Evolutionary conservation across 2,113 vertebrate genomes (phyloP).

Genomic region (Dasyurus viverrinus): DNA sequence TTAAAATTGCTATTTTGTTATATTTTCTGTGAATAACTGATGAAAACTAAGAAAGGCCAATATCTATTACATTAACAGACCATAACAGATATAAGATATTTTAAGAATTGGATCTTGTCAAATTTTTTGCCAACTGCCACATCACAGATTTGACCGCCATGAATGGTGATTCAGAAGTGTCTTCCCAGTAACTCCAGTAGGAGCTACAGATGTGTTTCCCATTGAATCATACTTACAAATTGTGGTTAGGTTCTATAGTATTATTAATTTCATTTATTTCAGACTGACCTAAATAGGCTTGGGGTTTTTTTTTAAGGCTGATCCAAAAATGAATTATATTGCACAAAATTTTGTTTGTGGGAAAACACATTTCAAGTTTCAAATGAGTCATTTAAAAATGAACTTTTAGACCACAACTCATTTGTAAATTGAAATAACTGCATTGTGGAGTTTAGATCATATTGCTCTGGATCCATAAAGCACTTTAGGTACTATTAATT

Average conservation of each 20-base stretch:
- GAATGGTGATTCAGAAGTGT: not conserved
- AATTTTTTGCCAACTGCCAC: not conserved
- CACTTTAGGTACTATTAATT: not conserved
- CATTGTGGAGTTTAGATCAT: not conserved
- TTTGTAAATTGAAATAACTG: not conserved
- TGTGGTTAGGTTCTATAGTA: not conserved
- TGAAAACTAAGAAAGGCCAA: not conserved
- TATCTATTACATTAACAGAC: not conserved
- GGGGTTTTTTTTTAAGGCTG: not conserved
- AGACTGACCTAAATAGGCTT: not conserved
- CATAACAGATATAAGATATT: not conserved
- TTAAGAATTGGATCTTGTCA: not conserved
- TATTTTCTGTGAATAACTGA: not conserved
- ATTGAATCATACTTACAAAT: not conserved
- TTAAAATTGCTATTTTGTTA: not conserved
- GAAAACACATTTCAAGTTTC: not conserved
- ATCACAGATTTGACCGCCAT: not conserved
- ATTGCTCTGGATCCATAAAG: not conserved
- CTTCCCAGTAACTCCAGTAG: not conserved
- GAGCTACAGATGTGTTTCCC: not conserved
- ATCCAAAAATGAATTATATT: not conserved
- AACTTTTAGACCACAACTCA: not conserved
- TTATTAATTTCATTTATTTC: not conserved
- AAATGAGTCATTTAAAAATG: not conserved
- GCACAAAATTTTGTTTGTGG: not conserved